Evolutionary conservation across 2,113 vertebrate genomes (phyloP), one percentile per base, ranked within the genome.

Genomic region (Dipodomys spectabilis): DNA sequence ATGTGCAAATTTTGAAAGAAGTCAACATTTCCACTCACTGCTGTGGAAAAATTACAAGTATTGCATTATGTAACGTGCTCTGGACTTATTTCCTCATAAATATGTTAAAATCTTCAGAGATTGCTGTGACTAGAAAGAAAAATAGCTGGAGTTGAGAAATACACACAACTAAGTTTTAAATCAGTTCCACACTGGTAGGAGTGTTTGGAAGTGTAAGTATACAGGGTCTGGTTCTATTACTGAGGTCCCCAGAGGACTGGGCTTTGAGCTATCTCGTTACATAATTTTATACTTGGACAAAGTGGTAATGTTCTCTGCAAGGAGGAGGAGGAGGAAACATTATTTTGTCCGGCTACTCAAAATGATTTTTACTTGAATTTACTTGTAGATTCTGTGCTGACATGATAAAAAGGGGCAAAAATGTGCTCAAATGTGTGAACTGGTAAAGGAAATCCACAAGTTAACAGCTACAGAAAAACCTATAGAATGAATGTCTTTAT

Each of bases 281-380:
- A 73, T 39, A 39, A 80, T 67, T 91, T 91, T 80, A 75, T 95
- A 93, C 35, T 27, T 75, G 57, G n/a, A 77, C 22, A 83, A 91
- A 72, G 19, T 45, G 45, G 60, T 65, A 82, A 57, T 71, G 73
- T 83, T 86, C 71, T 87, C n/a, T 85, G 74, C 27, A 80, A 79
- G 39, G 92, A 93, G 28, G 80, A 79, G 39, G 92, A 93, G 28
- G 80, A 83, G 35, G 93, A 94, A 94, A 84, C 35, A 82, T 67
- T 86, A 62, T 73, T 89, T 91, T 95, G 79, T 80, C 44, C n/a
- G 80, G 65, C 53, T 22, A 81, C 9, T 65, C 65, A 92, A 86
- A 35, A 80, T 79, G 28, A 95, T 90, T 90, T 94, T 92, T 77
- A 19, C 85, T 44, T 30, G 87, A 94, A 93, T 75, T 68, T 84